Evolutionary conservation across 2,113 vertebrate genomes (phyloP), one percentile per base, ranked within the genome.

Genomic region (Brachyhypopomus occidentalis): DNA sequence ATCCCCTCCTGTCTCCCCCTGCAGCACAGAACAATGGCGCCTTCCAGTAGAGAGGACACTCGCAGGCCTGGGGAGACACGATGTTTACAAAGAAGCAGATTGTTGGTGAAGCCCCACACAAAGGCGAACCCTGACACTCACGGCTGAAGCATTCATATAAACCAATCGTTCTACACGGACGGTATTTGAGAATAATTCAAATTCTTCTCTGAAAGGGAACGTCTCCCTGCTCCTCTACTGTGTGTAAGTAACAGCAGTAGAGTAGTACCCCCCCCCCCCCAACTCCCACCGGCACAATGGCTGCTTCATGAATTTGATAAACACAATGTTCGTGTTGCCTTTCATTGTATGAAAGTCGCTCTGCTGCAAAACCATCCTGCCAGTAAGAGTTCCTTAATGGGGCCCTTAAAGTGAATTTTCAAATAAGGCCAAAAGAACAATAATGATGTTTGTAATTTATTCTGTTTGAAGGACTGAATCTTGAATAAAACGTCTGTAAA

Each of bases 31-130:
- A 98, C 83, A 99, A 94, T 74, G 96, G 96, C 19, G 92, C 93
- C 90, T 98, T 99, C 97, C 97, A 98, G 89, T 96, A 98, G 41
- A 98, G 92, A 0, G 97, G 97, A 83, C 96, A 98, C 88, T 96
- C 95, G 34, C 96, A 98, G 78, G 96, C 96, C 97, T 99, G 83
- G 0, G 84, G 72, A 84, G 66, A 88, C 25, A 80, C 41, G 63
- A 64, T 23, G 56, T 58, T 11, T 45, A 77, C 48, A 81, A 30
- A 67, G 34, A 55, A 34, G 7, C 17, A 20, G 14, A 80, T 8
- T 62, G 20, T 63, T 60, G 19, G 34, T 41, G 36, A 41, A 70
- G 38, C 66, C 66, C 36, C 11, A 22, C 45, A 52, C 45, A 52
- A 52, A 52, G 45, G 30, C 52, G 22, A 17, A 19, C 11, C 25